A percentile compares a stretch with the other conserved stretches of the same genome.
These are phyloP conservation scores for Chionoecetes opilio DNA, from an alignment of 1,140 invertebrate genomes.

Conservation along the genomic window DNA sequence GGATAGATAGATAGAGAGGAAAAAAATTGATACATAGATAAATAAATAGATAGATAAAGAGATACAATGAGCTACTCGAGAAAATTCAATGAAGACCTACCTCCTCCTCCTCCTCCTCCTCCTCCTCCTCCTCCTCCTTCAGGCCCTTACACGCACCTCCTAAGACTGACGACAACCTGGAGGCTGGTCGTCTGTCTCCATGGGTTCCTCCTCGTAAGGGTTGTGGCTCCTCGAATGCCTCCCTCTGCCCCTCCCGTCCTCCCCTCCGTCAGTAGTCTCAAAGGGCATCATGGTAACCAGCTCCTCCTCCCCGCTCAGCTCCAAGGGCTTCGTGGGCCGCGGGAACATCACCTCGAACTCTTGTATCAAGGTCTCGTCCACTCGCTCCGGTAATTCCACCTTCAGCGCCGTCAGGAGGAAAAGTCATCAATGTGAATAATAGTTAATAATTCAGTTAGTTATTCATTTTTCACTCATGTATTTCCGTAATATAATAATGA, in stretches of 20 bases:
- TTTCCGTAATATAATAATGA: too few species aligned
- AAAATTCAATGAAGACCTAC: background rate
- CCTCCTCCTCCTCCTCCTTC: background rate
- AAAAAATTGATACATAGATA: too few species aligned
- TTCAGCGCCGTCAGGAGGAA: too few species aligned
- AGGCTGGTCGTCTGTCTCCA: slow-evolving; percentile 75
- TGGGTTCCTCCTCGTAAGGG: slow-evolving; percentile 48
- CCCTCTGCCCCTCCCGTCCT: background rate
- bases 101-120: background rate
- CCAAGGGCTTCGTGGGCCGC: slow-evolving; percentile 73
- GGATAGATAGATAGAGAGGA: too few species aligned
- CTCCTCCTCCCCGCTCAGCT: slow-evolving; percentile 69
- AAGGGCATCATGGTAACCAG: slow-evolving; percentile 62
- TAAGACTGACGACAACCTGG: slow-evolving; percentile 74
- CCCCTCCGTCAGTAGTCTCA: background rate
- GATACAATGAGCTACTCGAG: too few species aligned
- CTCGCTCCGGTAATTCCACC: slow-evolving; percentile 93
- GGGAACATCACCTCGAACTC: slow-evolving; percentile 94
- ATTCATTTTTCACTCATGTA: too few species aligned
- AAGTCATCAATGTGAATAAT: too few species aligned
- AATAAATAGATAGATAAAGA: too few species aligned
- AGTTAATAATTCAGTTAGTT: too few species aligned
- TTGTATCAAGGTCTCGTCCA: slow-evolving; percentile 89
- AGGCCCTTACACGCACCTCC: background rate
- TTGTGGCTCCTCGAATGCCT: background rate